phyloP scores from a whole-genome alignment of 2,888 invertebrate species.

The Steinernema scapterisci region DNA sequence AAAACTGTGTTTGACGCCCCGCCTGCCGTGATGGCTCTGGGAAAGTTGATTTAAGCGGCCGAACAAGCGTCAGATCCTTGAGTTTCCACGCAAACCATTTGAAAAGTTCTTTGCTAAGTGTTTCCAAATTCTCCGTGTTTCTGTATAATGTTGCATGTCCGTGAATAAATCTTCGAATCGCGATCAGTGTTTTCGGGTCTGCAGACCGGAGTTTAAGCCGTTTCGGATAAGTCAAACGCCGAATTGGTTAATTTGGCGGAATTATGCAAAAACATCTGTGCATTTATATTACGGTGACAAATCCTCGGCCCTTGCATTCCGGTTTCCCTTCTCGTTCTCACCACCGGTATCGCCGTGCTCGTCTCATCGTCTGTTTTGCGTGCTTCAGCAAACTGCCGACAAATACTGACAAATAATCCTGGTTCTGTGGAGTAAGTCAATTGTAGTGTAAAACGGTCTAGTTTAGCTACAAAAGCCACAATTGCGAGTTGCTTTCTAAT shows the following conservation, averaged over 20 bases:
- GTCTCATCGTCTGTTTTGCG: conserved; percentile 24
- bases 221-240: background rate
- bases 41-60: background rate
- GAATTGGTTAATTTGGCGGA: background rate
- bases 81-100: background rate
- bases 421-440: conserved; percentile 20
- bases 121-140: no score
- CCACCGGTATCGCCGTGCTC: conserved; percentile 11
- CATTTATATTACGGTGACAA: conserved; percentile 24
- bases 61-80: background rate
- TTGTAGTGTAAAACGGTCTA: conserved; percentile 12
- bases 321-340: conserved; percentile 27
- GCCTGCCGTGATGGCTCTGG: background rate
- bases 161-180: no score
- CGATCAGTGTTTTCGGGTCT: no score
- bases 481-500: no score
- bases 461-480: background rate
- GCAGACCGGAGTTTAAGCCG: background rate
- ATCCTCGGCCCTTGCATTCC: conserved; percentile 29
- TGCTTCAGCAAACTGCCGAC: conserved; percentile 22
- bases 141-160: no score
- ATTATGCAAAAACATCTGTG: conserved; percentile 28
- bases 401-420: conserved; percentile 26
- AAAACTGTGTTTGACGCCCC: conserved; percentile 15
- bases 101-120: background rate